Evolutionary conservation across 2,888 invertebrate species (phyloP), one percentile per base, ranked within the genome.

Genomic region (Drosophila affinis): DNA sequence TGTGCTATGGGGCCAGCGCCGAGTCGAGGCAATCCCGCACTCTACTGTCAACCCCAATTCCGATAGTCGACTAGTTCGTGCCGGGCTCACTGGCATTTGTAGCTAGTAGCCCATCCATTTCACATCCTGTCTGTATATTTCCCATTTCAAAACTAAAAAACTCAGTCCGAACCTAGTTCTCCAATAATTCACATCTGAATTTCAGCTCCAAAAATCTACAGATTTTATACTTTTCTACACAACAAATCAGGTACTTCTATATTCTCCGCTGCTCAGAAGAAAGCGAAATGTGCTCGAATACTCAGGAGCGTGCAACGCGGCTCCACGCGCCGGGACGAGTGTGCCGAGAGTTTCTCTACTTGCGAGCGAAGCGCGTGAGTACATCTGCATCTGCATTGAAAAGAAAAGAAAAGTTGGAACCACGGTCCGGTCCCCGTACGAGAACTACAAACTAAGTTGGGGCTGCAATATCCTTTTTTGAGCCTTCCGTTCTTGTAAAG

Each of bases 271-370:
- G 52, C 45, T 60, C 17, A 21, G 9, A 9, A 18, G 14, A 14
- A 56, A 56, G 21, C 18, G 53, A 48, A 3, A 78, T 87, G 70
- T 84, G 82, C 51, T 65, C 79, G 1, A 74, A 75, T 7, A 54
- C 77, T 2, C 65, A 71, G 14, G 84, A 87, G 51, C 79, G 88
- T 21, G 88, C 78, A 29, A 76, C 55, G 24, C 74, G 84, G 10
- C 52, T 75, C 9, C 85, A 86, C 24, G 76, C 72, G 9, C 72
- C 85, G 0, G 85, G 85, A 12, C 75, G 55, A 29, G 73, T 89
- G 6, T 89, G 85, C 14, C 88, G 85, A 1, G 88, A 86, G 12
- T 21, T 78, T 46, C 75, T 86, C 21, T 89, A 88, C 29, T 55
- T 77, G 59, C 76, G 82, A 2, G 64, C 76, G 5, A 79, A 77